Conservation (phyloP, 2,113 vertebrate species). For the Lontra canadensis region DNA sequence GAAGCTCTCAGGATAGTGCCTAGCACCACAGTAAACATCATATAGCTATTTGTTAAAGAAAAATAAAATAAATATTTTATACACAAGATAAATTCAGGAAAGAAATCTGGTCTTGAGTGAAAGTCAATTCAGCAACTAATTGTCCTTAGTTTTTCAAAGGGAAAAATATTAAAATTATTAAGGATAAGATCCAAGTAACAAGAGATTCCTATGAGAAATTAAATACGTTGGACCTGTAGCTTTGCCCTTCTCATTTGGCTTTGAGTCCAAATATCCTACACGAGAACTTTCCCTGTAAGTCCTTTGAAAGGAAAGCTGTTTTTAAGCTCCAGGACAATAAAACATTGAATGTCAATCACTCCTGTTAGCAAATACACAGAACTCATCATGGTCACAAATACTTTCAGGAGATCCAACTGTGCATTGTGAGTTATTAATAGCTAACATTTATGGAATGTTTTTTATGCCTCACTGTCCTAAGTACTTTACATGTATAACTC, state of each 20-base stretch:
- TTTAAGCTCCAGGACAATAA: conserved; percentile 15
- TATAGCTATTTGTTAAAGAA: conserved; percentile 9
- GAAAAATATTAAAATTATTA: conserved; percentile 54
- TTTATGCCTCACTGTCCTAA: conserved; percentile 6
- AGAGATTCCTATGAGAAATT: not conserved
- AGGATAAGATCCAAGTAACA: conserved; percentile 15
- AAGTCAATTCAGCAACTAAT: conserved; percentile 29
- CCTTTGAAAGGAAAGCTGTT: not conserved
- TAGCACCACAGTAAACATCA: not conserved
- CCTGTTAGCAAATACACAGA: conserved; percentile 11
- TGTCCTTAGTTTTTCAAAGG: conserved; percentile 42
- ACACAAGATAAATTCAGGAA: not conserved
- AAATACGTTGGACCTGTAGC: not conserved
- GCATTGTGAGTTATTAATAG: conserved; percentile 48
- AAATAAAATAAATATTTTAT: conserved; percentile 6
- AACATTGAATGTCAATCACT: conserved; percentile 22
- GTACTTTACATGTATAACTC: conserved; percentile 17
- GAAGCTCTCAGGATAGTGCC: not conserved
- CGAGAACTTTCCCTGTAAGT: not conserved
- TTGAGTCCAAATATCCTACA: conserved; percentile 12
- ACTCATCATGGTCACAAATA: conserved; percentile 44
- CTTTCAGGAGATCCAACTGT: conserved; percentile 30
- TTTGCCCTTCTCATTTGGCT: not conserved
- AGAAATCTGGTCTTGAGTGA: conserved; percentile 38
- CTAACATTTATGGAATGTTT: conserved; percentile 46